These are phyloP conservation scores for Furcula furcula DNA, from an alignment of 2,888 invertebrate species.

Conservation along the genomic window DNA sequence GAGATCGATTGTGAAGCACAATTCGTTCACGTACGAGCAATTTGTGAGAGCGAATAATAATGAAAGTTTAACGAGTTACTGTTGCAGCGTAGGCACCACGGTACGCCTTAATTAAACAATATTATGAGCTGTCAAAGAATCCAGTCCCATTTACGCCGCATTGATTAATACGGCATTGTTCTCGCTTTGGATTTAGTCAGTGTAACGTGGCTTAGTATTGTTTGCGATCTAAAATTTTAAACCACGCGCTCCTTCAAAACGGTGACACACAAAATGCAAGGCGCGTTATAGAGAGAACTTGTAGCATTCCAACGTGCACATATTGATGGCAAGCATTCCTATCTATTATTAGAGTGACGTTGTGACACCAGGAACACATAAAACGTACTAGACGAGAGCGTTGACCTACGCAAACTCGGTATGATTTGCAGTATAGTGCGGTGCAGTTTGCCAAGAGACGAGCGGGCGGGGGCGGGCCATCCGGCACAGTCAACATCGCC, in stretches of 20 bases:
- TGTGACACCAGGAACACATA: constrained; percentile 80
- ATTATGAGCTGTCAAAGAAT: constrained; percentile 60
- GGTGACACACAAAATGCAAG: constrained; percentile 44
- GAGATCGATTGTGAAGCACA: constrained; percentile 76
- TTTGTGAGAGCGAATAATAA: constrained; percentile 76
- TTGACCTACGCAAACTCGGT: constrained; percentile 75
- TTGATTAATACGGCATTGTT: constrained; percentile 46
- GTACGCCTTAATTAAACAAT: constrained; percentile 66
- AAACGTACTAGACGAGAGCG: constrained; percentile 69
- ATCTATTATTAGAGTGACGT: constrained; percentile 78
- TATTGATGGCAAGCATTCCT: constrained; percentile 72
- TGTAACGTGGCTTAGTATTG: constrained; percentile 39
- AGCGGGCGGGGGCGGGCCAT: constrained; percentile 61
- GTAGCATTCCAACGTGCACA: constrained; percentile 57
- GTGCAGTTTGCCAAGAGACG: constrained; percentile 77
- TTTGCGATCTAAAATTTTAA: constrained; percentile 39
- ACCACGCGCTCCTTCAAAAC: not conserved
- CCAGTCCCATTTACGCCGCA: constrained; percentile 40
- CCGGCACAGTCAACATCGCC: constrained; percentile 60
- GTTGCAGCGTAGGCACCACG: constrained; percentile 49
- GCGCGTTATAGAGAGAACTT: constrained; percentile 54
- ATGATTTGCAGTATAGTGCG: constrained; percentile 75
- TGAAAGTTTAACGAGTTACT: constrained; percentile 76
- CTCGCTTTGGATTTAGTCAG: constrained; percentile 42
- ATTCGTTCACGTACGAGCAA: constrained; percentile 78